A percentile compares a stretch with the other conserved stretches of the same genome.
Conservation (phyloP, 2,797 vertebrate genomes). For the Melopsittacus undulatus region DNA sequence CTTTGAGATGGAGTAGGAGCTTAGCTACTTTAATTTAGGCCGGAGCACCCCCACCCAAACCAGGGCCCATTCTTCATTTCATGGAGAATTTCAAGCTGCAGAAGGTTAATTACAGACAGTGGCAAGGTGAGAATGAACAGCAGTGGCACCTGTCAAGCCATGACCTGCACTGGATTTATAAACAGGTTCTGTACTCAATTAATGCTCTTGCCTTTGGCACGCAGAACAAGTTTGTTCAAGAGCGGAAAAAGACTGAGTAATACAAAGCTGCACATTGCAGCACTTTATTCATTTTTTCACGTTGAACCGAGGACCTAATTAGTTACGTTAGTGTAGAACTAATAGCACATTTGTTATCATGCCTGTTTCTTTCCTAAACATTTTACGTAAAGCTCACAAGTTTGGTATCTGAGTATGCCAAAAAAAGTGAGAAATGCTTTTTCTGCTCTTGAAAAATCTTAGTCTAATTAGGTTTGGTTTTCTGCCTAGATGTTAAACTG, state of each 20-base stretch:
- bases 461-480: constrained; percentile 58
- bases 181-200: constrained; percentile 7
- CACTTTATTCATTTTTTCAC: not conserved
- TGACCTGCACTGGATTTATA: not conserved
- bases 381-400: constrained; percentile 51
- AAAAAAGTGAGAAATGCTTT: constrained; percentile 59
- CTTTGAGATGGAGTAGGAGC: not conserved
- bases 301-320: constrained; percentile 11
- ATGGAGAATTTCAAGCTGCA: constrained; percentile 15
- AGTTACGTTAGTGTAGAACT: constrained; percentile 34
- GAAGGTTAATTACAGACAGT: not conserved
- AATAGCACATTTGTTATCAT: constrained; percentile 28
- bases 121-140: not conserved
- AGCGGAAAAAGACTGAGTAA: constrained; percentile 27
- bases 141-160: not conserved
- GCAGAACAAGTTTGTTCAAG: constrained; percentile 21
- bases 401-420: constrained; percentile 28
- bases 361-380: constrained; percentile 34
- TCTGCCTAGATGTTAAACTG: constrained; percentile 40
- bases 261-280: constrained; percentile 8
- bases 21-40: not conserved
- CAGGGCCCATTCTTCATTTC: constrained; percentile 9
- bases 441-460: constrained; percentile 49
- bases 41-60: not conserved
- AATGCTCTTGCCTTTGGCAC: not conserved